phyloP scores from a whole-genome alignment of 2,113 vertebrate species.

The Daboia siamensis region DNA sequence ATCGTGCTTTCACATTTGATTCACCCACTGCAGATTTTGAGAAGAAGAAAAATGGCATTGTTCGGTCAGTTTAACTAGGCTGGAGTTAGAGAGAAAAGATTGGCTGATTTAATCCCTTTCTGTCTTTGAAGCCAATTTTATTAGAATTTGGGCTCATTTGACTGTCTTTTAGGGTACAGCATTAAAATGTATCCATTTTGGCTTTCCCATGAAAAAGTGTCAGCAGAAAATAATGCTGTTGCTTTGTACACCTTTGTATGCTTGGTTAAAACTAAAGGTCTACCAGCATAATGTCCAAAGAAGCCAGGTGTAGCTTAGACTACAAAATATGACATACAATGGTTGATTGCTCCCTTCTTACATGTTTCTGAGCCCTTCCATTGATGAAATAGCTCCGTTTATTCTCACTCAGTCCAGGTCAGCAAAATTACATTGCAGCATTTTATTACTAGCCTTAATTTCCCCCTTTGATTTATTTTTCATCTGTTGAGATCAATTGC shows the following conservation, averaged over 20 bases:
- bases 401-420: neutral
- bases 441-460: neutral
- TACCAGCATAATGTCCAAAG: neutral
- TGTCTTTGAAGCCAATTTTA: neutral
- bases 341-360: constrained; percentile 1
- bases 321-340: neutral
- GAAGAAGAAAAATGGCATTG: constrained; percentile 64
- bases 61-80: constrained; percentile 48
- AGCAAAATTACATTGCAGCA: neutral
- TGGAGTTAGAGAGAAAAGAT: constrained; percentile 18
- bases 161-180: neutral
- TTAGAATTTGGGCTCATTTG: neutral
- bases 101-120: constrained; percentile 3
- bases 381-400: neutral
- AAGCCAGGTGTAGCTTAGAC: neutral
- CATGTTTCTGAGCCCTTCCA: neutral
- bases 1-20: constrained; percentile 75
- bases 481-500: neutral
- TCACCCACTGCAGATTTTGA: constrained; percentile 58
- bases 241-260: neutral
- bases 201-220: neutral
- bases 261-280: neutral
- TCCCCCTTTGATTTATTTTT: neutral
- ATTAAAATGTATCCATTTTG: neutral
- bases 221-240: neutral